phyloP scores from a whole-genome alignment of 2,888 invertebrate species.

The Bursaphelenchus okinawaensis region DNA sequence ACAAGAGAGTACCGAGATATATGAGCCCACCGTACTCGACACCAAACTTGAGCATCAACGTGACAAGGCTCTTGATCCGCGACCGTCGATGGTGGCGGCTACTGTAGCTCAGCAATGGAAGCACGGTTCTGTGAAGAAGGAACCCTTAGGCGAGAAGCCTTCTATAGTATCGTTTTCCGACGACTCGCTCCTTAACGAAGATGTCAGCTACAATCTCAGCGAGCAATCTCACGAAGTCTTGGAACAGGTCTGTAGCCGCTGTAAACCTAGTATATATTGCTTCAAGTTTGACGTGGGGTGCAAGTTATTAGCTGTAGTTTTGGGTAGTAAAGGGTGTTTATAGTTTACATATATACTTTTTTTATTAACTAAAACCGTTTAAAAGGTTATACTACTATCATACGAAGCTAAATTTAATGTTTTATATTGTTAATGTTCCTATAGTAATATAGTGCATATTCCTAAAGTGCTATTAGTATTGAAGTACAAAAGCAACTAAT shows the following conservation, averaged over 20 bases:
- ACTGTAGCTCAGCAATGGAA: slow-evolving; percentile 1
- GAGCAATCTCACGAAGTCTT: slow-evolving; percentile 9
- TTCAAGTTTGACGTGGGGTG: no score
- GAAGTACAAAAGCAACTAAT: no score
- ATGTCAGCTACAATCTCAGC: slow-evolving; percentile 6
- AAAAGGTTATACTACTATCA: no score
- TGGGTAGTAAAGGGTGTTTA: no score
- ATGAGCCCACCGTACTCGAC: neutral
- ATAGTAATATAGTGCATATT: no score
- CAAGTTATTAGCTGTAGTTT: no score
- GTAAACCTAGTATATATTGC: no score
- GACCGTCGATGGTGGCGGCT: neutral
- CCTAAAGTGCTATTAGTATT: no score
- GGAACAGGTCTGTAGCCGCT: slow-evolving; percentile 1
- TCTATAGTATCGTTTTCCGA: slow-evolving; percentile 2
- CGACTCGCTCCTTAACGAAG: slow-evolving; percentile 7
- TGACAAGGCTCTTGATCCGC: neutral
- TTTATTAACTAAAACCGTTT: no score
- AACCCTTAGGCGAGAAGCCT: neutral
- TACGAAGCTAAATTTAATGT: no score
- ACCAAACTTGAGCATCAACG: neutral
- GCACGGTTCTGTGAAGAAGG: slow-evolving; percentile 2
- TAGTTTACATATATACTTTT: no score
- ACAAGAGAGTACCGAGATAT: neutral
- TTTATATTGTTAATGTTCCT: no score